These are phyloP conservation scores for Aselliscus stoliczkanus DNA, from an alignment of 2,797 vertebrate species.

Conservation along the genomic window DNA sequence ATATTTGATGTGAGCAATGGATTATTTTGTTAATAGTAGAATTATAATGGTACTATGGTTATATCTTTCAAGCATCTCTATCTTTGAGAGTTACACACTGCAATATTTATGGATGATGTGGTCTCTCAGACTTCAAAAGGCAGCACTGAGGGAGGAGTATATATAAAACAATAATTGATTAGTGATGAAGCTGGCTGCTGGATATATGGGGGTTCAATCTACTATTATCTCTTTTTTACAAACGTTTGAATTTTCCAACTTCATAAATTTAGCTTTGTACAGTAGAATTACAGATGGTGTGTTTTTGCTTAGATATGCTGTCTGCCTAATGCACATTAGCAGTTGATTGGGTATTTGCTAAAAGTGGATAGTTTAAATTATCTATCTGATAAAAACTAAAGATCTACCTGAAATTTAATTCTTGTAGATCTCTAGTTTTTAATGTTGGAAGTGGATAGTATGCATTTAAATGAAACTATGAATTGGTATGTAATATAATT, in stretches of 20 bases:
- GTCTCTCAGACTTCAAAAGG: background rate
- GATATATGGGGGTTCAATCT: background rate
- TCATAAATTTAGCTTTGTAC: background rate
- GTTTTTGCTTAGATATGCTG: background rate
- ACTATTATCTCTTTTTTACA: background rate
- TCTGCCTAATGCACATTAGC: conserved; percentile 30
- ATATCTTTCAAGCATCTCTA: background rate
- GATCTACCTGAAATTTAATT: conserved; percentile 56
- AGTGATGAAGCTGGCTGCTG: background rate
- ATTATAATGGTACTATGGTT: background rate
- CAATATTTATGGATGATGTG: background rate
- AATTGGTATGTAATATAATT: conserved; percentile 47
- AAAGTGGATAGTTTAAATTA: conserved; percentile 52
- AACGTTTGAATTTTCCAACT: background rate
- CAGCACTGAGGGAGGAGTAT: background rate
- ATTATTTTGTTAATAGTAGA: background rate
- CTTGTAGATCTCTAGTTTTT: conserved; percentile 59
- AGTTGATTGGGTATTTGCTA: conserved; percentile 39
- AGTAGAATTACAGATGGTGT: background rate
- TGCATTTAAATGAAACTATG: conserved; percentile 56
- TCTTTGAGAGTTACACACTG: background rate
- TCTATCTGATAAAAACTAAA: background rate
- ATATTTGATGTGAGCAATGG: background rate
- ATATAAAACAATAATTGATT: background rate
- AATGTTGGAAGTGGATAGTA: conserved; percentile 31